Conservation (phyloP, 2,888 invertebrate species). For the Drosophila algonquin region DNA sequence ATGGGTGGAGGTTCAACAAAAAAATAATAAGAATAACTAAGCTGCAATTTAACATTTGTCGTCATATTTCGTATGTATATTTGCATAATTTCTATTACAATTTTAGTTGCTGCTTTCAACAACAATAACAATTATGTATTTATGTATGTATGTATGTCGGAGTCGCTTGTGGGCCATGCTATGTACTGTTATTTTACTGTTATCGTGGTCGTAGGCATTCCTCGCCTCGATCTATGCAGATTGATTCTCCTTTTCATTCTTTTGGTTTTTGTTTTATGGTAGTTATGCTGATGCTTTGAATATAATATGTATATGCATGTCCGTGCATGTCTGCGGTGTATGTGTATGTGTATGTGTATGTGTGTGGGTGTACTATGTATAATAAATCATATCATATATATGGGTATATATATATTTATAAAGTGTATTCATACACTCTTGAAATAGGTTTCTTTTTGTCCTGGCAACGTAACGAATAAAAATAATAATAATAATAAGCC, state of each 20-base stretch:
- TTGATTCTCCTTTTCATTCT: slow-evolving; percentile 59
- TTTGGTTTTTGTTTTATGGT: slow-evolving; percentile 37
- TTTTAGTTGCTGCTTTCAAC: slow-evolving; percentile 78
- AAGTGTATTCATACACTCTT: slow-evolving; percentile 21
- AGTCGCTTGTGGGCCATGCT: slow-evolving; percentile 42
- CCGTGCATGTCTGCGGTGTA: slow-evolving; percentile 24
- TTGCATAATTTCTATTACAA: slow-evolving; percentile 80
- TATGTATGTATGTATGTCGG: slow-evolving; percentile 40
- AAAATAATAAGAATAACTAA: slow-evolving; percentile 62
- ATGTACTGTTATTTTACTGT: slow-evolving; percentile 33
- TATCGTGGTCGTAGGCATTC: slow-evolving; percentile 42
- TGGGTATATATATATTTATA: slow-evolving; percentile 12
- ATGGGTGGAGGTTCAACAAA: slow-evolving; percentile 14
- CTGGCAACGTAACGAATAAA: slow-evolving; percentile 60
- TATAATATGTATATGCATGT: slow-evolving; percentile 37
- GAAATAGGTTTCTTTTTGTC: slow-evolving; percentile 34
- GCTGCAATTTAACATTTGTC: slow-evolving; percentile 74
- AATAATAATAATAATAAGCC: slow-evolving; percentile 52
- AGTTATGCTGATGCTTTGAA: slow-evolving; percentile 46
- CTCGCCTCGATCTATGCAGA: slow-evolving; percentile 53
- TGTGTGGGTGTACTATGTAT: slow-evolving; percentile 48
- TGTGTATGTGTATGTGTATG: slow-evolving; percentile 24
- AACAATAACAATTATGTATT: slow-evolving; percentile 77
- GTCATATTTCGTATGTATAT: slow-evolving; percentile 68
- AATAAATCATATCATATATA: not conserved